Conservation (phyloP, 2,888 invertebrate species). For the Syrphus vitripennis region DNA sequence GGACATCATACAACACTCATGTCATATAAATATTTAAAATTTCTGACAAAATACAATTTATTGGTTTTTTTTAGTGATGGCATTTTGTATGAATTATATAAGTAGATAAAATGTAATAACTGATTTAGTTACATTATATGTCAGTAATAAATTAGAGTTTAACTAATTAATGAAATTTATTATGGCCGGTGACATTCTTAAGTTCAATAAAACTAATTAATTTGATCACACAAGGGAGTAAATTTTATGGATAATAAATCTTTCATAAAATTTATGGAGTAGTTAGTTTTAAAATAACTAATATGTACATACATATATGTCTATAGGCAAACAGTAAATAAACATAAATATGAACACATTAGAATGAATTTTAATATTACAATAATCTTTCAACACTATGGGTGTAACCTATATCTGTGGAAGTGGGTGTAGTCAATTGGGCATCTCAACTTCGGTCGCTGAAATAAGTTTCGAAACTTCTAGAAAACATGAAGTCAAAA, state of each 20-base stretch:
- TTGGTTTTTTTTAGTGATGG: not conserved
- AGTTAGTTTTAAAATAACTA: not conserved
- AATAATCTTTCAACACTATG: too few species aligned
- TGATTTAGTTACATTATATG: constrained; percentile 2
- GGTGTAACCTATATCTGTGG: too few species aligned
- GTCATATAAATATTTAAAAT: not conserved
- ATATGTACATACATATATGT: not conserved
- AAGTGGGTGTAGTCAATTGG: too few species aligned
- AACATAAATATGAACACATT: too few species aligned
- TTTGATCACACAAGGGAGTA: not conserved
- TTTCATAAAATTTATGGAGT: not conserved
- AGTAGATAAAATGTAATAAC: not conserved
- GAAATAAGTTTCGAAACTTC: too few species aligned
- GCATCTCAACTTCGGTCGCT: too few species aligned
- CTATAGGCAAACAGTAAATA: too few species aligned
- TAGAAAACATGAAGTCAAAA: too few species aligned
- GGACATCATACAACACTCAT: not conserved
- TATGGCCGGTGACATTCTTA: not conserved
- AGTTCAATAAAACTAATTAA: constrained; percentile 12
- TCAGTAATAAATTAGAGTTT: constrained; percentile 2
- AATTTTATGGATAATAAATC: not conserved
- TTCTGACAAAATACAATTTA: not conserved
- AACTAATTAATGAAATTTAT: constrained; percentile 8
- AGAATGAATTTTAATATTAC: too few species aligned
- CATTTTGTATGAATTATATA: not conserved